A percentile compares a stretch with the other conserved stretches of the same genome.
Evolutionary conservation across 2,113 vertebrate species (phyloP).

Genomic region (Notothenia rossii): DNA sequence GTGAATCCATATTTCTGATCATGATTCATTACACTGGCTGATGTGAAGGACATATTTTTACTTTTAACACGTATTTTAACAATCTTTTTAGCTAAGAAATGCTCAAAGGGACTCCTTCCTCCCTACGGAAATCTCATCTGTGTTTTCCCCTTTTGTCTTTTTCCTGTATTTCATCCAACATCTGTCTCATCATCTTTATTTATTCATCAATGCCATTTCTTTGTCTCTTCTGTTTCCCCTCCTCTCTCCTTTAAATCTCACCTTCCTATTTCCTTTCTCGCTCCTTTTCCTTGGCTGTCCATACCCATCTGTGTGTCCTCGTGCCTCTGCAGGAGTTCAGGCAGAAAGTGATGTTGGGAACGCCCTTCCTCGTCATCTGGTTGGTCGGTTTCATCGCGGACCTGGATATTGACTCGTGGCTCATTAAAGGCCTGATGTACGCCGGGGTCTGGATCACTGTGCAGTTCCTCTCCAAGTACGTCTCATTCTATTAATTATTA

Average conservation of each 20-base stretch:
- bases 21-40: too few species aligned
- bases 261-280: too few species aligned
- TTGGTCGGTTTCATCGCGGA: conserved; percentile 98
- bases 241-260: neutral
- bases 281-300: too few species aligned
- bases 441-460: conserved; percentile 94
- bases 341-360: conserved; percentile 99
- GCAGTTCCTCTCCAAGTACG: conserved; percentile 99
- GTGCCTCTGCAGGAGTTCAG: conserved; percentile 90
- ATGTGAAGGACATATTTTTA: too few species aligned
- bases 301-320: neutral
- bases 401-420: conserved; percentile 98
- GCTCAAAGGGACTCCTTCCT: too few species aligned
- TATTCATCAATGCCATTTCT: neutral
- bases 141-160: too few species aligned
- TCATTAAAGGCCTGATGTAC: conserved; percentile 97
- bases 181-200: neutral
- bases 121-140: too few species aligned
- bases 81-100: too few species aligned
- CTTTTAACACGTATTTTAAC: too few species aligned
- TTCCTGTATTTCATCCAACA: neutral
- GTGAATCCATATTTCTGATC: too few species aligned
- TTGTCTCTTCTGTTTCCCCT: neutral
- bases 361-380: conserved; percentile 99
- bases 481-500: conserved; percentile 26